These are phyloP conservation scores for Magallana ariakensis DNA, from an alignment of 1,140 invertebrate species.

Conservation along the genomic window DNA sequence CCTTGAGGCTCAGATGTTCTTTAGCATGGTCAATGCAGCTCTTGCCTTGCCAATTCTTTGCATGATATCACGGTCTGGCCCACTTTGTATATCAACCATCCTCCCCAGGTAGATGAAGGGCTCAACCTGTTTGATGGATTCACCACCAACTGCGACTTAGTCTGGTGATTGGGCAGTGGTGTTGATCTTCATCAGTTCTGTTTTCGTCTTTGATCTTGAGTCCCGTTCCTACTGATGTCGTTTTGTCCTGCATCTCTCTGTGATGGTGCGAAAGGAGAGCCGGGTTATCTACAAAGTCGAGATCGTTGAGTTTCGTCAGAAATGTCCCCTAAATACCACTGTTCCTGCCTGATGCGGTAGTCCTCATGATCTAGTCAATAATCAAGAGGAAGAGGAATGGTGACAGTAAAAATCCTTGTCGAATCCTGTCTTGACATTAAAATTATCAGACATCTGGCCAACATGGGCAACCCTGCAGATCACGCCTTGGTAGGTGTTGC, in stretches of 20 bases:
- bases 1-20: neutral
- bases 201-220: constrained; percentile 51
- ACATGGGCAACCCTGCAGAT: constrained; percentile 54
- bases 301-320: constrained; percentile 51
- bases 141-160: neutral
- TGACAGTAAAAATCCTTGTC: constrained; percentile 59
- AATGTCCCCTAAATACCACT: constrained; percentile 48
- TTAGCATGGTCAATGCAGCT: neutral
- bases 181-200: constrained; percentile 50
- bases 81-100: neutral
- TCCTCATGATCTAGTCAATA: constrained; percentile 58
- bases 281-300: constrained; percentile 52
- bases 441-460: constrained; percentile 53
- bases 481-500: constrained; percentile 44
- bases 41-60: constrained; percentile 22
- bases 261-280: constrained; percentile 47
- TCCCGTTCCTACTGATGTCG: constrained; percentile 32
- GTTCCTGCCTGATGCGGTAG: constrained; percentile 22
- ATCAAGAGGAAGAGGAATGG: constrained; percentile 48
- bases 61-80: constrained; percentile 4
- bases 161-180: constrained; percentile 40
- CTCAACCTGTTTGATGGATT: neutral
- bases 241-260: constrained; percentile 40
- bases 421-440: constrained; percentile 50
- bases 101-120: constrained; percentile 35